A percentile compares a stretch with the other conserved stretches of the same genome.
Conservation (phyloP, 2,797 vertebrate genomes). For the Myiotriccus ornatus region DNA sequence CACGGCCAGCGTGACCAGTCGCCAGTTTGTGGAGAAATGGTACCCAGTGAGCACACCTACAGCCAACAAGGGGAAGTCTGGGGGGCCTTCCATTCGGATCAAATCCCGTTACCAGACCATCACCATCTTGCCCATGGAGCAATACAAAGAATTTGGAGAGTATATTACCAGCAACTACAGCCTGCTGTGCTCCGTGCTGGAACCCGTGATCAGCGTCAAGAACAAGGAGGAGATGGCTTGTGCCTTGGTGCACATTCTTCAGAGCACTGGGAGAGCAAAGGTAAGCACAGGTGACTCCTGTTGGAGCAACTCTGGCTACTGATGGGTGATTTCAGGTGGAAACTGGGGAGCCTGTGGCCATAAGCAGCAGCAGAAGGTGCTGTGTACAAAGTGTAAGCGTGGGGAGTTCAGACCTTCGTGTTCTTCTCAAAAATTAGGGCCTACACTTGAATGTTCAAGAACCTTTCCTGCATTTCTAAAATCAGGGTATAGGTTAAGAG, state of each 20-base stretch:
- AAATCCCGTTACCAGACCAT: conserved; percentile 94
- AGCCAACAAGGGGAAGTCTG: conserved; percentile 86
- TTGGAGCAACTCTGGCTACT: not conserved
- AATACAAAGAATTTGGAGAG: conserved; percentile 97
- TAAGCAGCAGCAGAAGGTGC: not conserved
- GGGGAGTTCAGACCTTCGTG: fast-evolving
- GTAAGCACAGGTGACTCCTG: conserved; percentile 64
- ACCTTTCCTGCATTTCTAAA: not conserved
- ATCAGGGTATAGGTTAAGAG: not conserved
- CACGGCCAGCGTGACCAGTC: conserved; percentile 82
- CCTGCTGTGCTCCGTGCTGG: conserved; percentile 91
- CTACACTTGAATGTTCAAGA: not conserved
- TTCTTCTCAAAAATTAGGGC: not conserved
- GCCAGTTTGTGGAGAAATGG: conserved; percentile 96
- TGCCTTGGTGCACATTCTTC: conserved; percentile 94
- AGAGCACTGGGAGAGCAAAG: conserved; percentile 94
- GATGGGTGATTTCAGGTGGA: not conserved
- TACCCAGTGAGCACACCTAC: conserved; percentile 95
- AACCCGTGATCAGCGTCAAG: conserved; percentile 94
- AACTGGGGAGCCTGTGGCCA: not conserved
- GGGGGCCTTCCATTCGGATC: conserved; percentile 91
- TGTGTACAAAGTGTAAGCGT: not conserved
- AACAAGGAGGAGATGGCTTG: conserved; percentile 97
- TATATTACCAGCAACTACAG: conserved; percentile 92
- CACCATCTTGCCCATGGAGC: conserved; percentile 94